Evolutionary conservation across 2,113 vertebrate species (phyloP).

Genomic region (Hiodon tergisus): DNA sequence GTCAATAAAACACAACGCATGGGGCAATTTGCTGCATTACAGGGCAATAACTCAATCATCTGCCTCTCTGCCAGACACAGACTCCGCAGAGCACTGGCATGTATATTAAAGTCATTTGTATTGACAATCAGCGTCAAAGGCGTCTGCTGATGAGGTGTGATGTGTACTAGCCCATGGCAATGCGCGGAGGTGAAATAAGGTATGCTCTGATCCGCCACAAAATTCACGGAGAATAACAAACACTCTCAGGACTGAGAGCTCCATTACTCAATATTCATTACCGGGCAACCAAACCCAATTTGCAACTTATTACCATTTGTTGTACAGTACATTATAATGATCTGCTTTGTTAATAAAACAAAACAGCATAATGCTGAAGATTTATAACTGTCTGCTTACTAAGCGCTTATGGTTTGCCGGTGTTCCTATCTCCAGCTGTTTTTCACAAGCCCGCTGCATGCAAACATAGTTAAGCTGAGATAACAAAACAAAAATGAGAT

Average conservation of each 20-base stretch:
- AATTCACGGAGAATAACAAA: constrained; percentile 38
- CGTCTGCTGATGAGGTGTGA: constrained; percentile 47
- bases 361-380: constrained; percentile 40
- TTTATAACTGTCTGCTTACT: constrained; percentile 42
- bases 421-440: constrained; percentile 17
- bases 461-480: constrained; percentile 28
- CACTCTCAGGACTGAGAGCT: constrained; percentile 23
- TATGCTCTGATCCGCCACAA: constrained; percentile 45
- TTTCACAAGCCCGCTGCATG: constrained; percentile 17
- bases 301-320: constrained; percentile 44
- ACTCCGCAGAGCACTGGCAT: constrained; percentile 53
- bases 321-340: constrained; percentile 38
- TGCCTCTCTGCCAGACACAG: constrained; percentile 52
- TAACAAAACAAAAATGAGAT: constrained; percentile 24
- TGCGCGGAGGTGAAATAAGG: constrained; percentile 33
- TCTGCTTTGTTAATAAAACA: constrained; percentile 50
- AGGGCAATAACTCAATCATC: constrained; percentile 51
- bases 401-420: constrained; percentile 22
- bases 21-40: constrained; percentile 53
- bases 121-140: constrained; percentile 48
- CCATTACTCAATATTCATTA: constrained; percentile 50
- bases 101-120: constrained; percentile 63
- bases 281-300: constrained; percentile 38
- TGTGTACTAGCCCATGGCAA: constrained; percentile 46
- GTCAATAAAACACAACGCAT: constrained; percentile 64